These are phyloP conservation scores for Ectropis crepuscularia DNA, from an alignment of 2,888 invertebrate species.

Conservation along the genomic window DNA sequence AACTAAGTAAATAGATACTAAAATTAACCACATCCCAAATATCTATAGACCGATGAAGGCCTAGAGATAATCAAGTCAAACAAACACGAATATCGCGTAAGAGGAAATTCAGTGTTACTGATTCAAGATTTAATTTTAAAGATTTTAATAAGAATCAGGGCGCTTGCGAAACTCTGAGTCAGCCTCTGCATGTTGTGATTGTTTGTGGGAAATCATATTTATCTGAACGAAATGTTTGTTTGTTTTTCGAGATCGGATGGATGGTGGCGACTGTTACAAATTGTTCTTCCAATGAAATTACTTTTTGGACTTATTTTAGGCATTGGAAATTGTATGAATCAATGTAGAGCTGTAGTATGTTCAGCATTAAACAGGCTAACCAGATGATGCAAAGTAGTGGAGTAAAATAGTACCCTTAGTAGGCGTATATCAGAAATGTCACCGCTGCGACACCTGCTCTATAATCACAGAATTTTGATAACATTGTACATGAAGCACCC, in stretches of 20 bases:
- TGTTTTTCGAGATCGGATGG: slow-evolving; percentile 18
- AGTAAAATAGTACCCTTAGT: no score
- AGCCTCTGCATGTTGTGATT: slow-evolving; percentile 25
- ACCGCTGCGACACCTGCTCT: no score
- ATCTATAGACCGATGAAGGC: no score
- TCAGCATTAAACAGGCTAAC: no score
- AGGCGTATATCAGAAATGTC: no score
- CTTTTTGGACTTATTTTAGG: background rate
- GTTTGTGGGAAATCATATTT: slow-evolving; percentile 31
- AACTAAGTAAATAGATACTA: no score
- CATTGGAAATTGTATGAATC: slow-evolving; percentile 1
- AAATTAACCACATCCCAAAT: no score
- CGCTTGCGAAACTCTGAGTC: slow-evolving; percentile 31
- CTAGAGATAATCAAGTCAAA: no score
- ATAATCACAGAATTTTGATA: no score
- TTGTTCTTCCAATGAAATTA: slow-evolving; percentile 8
- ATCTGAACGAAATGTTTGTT: slow-evolving; percentile 26
- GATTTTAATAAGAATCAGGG: slow-evolving; percentile 27
- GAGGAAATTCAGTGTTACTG: slow-evolving; percentile 19
- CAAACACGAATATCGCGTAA: no score
- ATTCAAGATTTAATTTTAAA: slow-evolving; percentile 8
- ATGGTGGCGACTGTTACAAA: slow-evolving; percentile 16
- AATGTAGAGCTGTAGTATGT: background rate
- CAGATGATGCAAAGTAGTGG: no score
- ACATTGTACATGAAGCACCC: no score